Evolutionary conservation across 2,888 invertebrate genomes (phyloP), one percentile per base, ranked within the genome.

Genomic region (Rhaphigaster nebulosa): DNA sequence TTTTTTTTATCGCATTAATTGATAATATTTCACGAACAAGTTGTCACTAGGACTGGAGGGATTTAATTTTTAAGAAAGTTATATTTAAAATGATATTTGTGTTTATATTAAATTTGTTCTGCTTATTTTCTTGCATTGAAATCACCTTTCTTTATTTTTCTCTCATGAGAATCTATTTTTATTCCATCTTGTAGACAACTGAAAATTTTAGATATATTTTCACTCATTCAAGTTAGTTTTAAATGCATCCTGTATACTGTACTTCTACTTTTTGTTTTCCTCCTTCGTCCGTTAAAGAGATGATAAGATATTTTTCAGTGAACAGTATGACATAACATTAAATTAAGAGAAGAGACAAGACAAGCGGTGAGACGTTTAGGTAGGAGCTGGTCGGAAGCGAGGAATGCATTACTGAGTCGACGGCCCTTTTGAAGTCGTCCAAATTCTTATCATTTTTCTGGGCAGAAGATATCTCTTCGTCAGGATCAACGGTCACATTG

Each of bases 391-490:
- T 80, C 80, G 80, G 80, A 41, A 80, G 80, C 80, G 23, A 38
- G 80, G 80, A 80, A 80, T 80, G 80, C 80, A 8, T 41, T 80
- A 10, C 80, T 20, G 12, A 41, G 41, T 23, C 80, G 80, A 80
- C 80, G 80, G 80, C 80, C 41, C 41, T 80, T 80, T 80, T 80
- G 80, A 80, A 80, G 80, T 80, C 80, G 41, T 29, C 80, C 80
- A 41, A 80, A 80, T 80, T 41, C 80, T 80, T 80, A 80, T 80
- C 80, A 80, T 80, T 80, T 80, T 80, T 80, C 80, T 41, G 26
- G 80, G 80, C 80, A 41, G 80, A 80, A 45, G 80, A 45, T 80
- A 41, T 80, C 80, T 80, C 80, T 26, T 41, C 41, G 8, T 8
- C 80, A 80, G 80, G 80, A 41, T 41, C 80, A 41, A 41, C 80